Conservation (phyloP, 2,797 vertebrate genomes). For the Macropodus opercularis region DNA sequence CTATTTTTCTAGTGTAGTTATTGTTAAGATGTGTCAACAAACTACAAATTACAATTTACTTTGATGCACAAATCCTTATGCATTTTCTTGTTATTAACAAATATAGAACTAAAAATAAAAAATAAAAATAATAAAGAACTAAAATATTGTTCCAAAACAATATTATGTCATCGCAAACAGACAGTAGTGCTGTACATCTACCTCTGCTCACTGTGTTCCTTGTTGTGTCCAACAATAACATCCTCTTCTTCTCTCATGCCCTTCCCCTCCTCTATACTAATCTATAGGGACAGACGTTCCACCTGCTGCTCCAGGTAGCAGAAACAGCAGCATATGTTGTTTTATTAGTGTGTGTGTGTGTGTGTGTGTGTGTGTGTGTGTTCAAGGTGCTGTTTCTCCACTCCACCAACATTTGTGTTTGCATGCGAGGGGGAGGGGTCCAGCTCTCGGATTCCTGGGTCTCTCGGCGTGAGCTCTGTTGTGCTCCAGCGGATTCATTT, state of each 20-base stretch:
- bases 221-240: slow-evolving; percentile 32
- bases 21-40: too few relatives aligned
- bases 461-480: slow-evolving; percentile 71
- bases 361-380: slow-evolving; percentile 55
- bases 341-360: slow-evolving; percentile 65
- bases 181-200: not conserved
- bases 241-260: slow-evolving; percentile 11
- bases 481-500: slow-evolving; percentile 75
- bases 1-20: not conserved
- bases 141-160: too few relatives aligned
- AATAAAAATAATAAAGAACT: too few relatives aligned
- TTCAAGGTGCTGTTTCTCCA: slow-evolving; percentile 44
- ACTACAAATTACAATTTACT: too few relatives aligned
- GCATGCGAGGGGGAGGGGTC: slow-evolving; percentile 45
- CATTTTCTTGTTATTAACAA: too few relatives aligned
- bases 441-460: slow-evolving; percentile 70
- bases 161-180: not conserved
- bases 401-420: slow-evolving; percentile 51
- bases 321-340: slow-evolving; percentile 70
- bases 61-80: too few relatives aligned
- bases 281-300: slow-evolving; percentile 46
- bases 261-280: not conserved
- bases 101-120: too few relatives aligned
- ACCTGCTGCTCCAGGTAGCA: slow-evolving; percentile 76
- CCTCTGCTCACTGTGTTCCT: slow-evolving; percentile 11